These are phyloP conservation scores for Cromileptes altivelis DNA, from an alignment of 2,113 vertebrate species.

Conservation along the genomic window DNA sequence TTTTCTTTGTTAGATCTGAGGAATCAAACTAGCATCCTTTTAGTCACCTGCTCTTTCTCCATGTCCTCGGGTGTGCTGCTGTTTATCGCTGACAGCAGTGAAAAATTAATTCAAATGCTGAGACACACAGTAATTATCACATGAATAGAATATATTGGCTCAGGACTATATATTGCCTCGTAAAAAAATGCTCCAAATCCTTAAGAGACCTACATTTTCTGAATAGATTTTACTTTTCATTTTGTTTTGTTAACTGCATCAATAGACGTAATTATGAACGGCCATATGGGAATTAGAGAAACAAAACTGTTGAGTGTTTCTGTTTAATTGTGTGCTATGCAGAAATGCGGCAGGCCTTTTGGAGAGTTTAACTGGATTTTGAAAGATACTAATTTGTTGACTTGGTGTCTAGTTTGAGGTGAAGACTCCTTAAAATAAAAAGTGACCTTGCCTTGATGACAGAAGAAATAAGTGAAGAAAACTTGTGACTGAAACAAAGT, in stretches of 20 bases:
- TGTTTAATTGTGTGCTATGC: constrained; percentile 5
- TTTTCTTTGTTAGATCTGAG: no score
- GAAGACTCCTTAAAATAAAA: neutral
- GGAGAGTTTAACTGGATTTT: constrained; percentile 4
- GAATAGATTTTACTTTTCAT: constrained; percentile 15
- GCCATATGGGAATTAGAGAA: neutral
- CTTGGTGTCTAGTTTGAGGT: neutral
- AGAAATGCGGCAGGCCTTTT: neutral
- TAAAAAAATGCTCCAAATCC: constrained; percentile 7
- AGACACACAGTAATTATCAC: constrained; percentile 23
- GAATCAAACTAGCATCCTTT: no score
- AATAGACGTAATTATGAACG: constrained; percentile 19
- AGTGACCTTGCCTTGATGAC: neutral
- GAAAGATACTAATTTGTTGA: constrained; percentile 4
- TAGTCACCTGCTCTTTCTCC: neutral
- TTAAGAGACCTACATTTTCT: constrained; percentile 1
- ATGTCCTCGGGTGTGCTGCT: neutral
- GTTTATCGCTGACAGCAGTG: neutral
- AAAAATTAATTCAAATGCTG: neutral
- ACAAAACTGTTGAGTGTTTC: neutral
- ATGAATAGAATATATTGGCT: constrained; percentile 19
- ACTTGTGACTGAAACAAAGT: constrained; percentile 1
- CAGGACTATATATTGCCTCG: neutral
- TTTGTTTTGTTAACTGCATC: constrained; percentile 6
- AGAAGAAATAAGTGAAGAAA: neutral